These are phyloP conservation scores for Melanotaenia trifasciata DNA, from an alignment of 2,797 vertebrate species.

Conservation along the genomic window DNA sequence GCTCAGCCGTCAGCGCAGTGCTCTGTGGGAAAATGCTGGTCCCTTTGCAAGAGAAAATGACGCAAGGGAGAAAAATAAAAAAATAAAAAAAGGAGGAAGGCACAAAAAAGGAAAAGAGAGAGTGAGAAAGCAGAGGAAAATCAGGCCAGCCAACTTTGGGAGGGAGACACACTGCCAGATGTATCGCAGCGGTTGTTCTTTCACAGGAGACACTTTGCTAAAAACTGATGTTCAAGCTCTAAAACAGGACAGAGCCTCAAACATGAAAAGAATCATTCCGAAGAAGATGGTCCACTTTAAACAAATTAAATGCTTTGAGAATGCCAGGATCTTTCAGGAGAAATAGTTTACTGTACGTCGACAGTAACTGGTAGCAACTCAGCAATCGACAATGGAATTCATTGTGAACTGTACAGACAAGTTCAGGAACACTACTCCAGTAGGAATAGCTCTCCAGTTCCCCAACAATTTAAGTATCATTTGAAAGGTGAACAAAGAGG, in stretches of 20 bases:
- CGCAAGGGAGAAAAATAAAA: constrained; percentile 23
- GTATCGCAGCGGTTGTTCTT: constrained; percentile 32
- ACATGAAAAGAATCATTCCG: constrained; percentile 19
- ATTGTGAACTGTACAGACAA: constrained; percentile 40
- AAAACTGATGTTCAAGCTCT: constrained; percentile 20
- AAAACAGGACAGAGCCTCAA: constrained; percentile 4
- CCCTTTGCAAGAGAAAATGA: constrained; percentile 51
- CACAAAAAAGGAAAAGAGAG: constrained; percentile 13
- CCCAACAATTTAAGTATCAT: constrained; percentile 48
- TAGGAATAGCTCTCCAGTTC: constrained; percentile 16
- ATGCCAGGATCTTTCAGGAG: constrained; percentile 4
- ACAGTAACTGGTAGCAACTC: constrained; percentile 4
- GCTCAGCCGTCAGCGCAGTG: constrained; percentile 49
- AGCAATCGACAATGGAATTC: constrained; percentile 36
- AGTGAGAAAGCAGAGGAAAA: constrained; percentile 42
- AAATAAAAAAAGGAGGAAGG: background rate
- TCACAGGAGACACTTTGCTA: constrained; percentile 25
- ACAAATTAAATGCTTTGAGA: constrained; percentile 11
- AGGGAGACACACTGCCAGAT: constrained; percentile 62
- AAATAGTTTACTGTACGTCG: constrained; percentile 1
- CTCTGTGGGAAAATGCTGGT: constrained; percentile 72
- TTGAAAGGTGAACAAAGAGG: constrained; percentile 35
- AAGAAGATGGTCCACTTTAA: constrained; percentile 24
- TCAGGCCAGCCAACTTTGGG: constrained; percentile 54
- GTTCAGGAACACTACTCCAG: constrained; percentile 17